Evolutionary conservation across 2,797 vertebrate genomes (phyloP).

Genomic region (Pseudochirops cupreus): DNA sequence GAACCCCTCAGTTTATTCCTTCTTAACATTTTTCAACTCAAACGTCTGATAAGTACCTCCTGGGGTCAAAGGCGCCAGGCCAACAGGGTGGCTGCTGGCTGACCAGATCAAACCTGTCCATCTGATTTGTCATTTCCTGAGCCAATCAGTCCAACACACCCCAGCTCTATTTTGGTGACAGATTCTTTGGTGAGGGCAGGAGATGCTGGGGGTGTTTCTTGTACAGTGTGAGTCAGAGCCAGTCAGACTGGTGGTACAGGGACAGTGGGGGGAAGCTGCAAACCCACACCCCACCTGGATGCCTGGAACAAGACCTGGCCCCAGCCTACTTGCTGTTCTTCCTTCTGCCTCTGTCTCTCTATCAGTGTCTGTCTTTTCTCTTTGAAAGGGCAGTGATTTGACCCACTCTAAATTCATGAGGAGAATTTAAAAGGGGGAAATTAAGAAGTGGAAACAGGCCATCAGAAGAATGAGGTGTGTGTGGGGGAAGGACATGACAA

Average conservation of each 20-base stretch:
- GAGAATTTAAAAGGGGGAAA: conserved; percentile 22
- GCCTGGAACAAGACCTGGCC: conserved; percentile 56
- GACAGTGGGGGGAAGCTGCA: conserved; percentile 21
- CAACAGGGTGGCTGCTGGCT: conserved; percentile 73
- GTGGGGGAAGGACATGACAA: conserved; percentile 9
- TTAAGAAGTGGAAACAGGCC: conserved; percentile 23
- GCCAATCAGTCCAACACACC: conserved; percentile 77
- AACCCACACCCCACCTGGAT: conserved; percentile 62
- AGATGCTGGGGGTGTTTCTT: conserved; percentile 13
- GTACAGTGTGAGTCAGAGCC: conserved; percentile 6
- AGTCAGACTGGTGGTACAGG: conserved; percentile 40
- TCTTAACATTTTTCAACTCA: conserved; percentile 64
- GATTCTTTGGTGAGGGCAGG: conserved; percentile 52
- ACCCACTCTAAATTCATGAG: conserved; percentile 46
- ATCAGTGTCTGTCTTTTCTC: conserved; percentile 9
- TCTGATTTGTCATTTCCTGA: conserved; percentile 64
- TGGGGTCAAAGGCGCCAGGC: conserved; percentile 59
- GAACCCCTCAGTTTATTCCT: conserved; percentile 68
- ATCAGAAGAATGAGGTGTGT: conserved; percentile 46
- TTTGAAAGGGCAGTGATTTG: conserved; percentile 15
- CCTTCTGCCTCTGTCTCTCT: not conserved
- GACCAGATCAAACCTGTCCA: conserved; percentile 68
- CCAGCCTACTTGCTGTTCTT: not conserved
- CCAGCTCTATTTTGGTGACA: conserved; percentile 68
- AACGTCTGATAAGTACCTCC: not conserved